phyloP scores from a whole-genome alignment of 2,888 invertebrate genomes.

The Drosophila koepferae region DNA sequence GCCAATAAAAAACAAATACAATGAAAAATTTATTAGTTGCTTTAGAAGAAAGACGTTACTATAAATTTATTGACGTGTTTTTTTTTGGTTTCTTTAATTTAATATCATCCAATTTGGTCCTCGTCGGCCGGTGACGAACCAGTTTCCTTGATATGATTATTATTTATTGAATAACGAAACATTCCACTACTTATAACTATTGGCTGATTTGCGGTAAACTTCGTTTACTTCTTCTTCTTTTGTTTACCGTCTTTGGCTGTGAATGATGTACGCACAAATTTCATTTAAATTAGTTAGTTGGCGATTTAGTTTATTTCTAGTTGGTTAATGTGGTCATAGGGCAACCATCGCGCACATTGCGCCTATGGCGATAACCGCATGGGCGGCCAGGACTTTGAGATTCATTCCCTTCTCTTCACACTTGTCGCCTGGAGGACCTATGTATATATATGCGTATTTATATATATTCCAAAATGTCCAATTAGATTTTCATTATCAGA shows the following conservation, averaged over 20 bases:
- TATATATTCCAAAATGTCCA: slow-evolving; percentile 18
- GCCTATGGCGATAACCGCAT: slow-evolving; percentile 6
- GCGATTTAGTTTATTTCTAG: background rate
- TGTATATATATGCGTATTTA: slow-evolving; percentile 14
- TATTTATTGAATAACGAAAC: background rate
- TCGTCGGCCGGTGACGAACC: background rate
- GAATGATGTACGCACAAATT: background rate
- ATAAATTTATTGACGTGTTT: background rate
- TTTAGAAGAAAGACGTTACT: no score
- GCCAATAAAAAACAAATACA: background rate
- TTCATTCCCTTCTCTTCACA: background rate
- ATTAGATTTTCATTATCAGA: slow-evolving; percentile 9
- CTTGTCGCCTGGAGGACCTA: slow-evolving; percentile 42
- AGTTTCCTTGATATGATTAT: background rate
- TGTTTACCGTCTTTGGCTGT: background rate
- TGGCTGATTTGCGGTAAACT: background rate
- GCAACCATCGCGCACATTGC: background rate
- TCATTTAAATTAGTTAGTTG: slow-evolving; percentile 1
- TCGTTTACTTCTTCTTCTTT: slow-evolving; percentile 15
- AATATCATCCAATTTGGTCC: background rate
- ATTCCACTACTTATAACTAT: background rate
- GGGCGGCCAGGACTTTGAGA: slow-evolving; percentile 13
- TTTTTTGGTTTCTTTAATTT: background rate
- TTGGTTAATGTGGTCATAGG: background rate
- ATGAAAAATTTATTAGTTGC: background rate